These are phyloP conservation scores for Sinohyriopsis cumingii DNA, from an alignment of 2,888 invertebrate species.

Conservation along the genomic window DNA sequence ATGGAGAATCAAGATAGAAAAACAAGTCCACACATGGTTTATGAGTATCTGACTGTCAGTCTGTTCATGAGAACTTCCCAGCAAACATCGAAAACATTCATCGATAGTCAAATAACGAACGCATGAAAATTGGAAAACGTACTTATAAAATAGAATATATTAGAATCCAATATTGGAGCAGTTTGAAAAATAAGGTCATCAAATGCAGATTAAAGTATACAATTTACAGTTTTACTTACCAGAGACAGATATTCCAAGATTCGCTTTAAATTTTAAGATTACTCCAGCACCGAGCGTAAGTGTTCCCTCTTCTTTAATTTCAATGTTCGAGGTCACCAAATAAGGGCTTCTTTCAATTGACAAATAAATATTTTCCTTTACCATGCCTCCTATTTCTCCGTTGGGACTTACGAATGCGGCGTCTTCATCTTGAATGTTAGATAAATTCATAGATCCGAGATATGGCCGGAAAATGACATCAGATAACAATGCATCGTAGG, in stretches of 20 bases:
- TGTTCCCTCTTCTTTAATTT: conserved; percentile 12
- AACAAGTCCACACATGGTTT: no score
- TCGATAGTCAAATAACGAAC: no score
- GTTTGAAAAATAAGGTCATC: no score
- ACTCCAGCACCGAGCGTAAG: conserved; percentile 29
- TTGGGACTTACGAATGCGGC: conserved; percentile 12
- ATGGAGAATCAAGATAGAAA: no score
- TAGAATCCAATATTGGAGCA: no score
- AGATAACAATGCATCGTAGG: conserved; percentile 17
- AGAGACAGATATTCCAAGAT: conserved; percentile 9
- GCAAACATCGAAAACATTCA: no score
- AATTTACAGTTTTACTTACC: no score
- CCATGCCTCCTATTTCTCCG: conserved; percentile 26
- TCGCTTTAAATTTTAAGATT: conserved; percentile 13
- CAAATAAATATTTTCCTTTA: conserved; percentile 17
- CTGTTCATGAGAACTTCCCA: no score
- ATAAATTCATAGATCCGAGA: conserved; percentile 20
- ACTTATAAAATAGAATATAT: no score
- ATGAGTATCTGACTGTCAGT: no score
- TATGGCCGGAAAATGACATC: conserved; percentile 22
- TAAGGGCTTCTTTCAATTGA: conserved; percentile 17
- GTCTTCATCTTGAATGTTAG: conserved; percentile 15
- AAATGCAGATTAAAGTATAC: no score
- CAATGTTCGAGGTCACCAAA: conserved; percentile 23
- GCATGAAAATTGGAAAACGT: no score